Evolutionary conservation across 2,888 invertebrate species (phyloP).

Genomic region (Heliconius ismenius): DNA sequence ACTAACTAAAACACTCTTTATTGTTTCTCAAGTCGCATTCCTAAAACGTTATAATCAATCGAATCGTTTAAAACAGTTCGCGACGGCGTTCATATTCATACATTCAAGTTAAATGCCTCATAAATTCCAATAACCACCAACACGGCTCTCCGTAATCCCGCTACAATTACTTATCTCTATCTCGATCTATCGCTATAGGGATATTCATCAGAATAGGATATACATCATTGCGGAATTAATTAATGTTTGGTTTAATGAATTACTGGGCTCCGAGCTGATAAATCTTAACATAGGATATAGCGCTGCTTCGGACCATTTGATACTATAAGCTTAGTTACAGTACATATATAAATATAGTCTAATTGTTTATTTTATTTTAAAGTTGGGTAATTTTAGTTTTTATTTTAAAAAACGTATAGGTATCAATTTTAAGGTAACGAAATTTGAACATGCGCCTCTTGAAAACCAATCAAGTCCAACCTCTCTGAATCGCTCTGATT

Average conservation of each 20-base stretch:
- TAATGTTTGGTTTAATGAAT: slow-evolving; percentile 20
- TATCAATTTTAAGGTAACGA: neutral
- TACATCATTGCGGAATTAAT: slow-evolving; percentile 14
- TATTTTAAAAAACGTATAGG: too few species aligned
- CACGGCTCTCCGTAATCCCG: slow-evolving; percentile 14
- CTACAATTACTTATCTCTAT: slow-evolving; percentile 16
- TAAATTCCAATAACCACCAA: slow-evolving; percentile 19
- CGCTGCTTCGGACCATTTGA: neutral
- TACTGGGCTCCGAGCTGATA: neutral
- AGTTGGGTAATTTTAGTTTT: neutral
- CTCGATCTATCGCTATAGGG: slow-evolving; percentile 4
- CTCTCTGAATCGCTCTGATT: too few species aligned
- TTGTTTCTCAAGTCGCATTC: neutral
- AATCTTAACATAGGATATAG: neutral
- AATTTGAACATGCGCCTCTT: neutral
- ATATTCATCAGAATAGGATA: slow-evolving; percentile 18
- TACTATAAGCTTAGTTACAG: neutral
- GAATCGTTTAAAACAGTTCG: neutral
- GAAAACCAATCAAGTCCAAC: too few species aligned
- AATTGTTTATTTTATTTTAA: neutral
- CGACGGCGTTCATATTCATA: slow-evolving; percentile 11
- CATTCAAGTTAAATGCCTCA: slow-evolving; percentile 22
- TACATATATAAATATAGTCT: neutral
- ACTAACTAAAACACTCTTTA: neutral
- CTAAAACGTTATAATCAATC: neutral